phyloP scores from a whole-genome alignment of 2,888 invertebrate species.

The Nycteola revayana region DNA sequence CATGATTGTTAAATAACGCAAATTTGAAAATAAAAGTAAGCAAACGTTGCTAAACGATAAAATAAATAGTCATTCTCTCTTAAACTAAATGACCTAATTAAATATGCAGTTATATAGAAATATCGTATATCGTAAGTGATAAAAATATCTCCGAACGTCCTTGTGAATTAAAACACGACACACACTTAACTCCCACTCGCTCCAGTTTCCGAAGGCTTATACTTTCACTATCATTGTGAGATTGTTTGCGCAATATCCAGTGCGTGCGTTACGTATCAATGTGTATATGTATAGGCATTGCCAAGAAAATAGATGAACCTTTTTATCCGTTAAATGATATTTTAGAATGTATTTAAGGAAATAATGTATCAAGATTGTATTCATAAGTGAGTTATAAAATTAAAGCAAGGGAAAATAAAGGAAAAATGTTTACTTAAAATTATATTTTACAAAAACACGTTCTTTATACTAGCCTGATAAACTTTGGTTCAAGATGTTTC shows the following conservation, averaged over 20 bases:
- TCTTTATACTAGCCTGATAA: constrained; percentile 9
- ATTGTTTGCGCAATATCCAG: constrained; percentile 57
- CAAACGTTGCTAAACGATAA: too few relatives aligned
- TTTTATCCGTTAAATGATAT: too few relatives aligned
- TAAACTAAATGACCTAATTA: constrained; percentile 16
- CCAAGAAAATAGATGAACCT: too few relatives aligned
- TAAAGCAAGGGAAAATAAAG: constrained; percentile 12
- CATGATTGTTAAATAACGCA: too few relatives aligned
- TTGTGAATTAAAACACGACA: constrained; percentile 58
- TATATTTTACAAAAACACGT: constrained; percentile 22
- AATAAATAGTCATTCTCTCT: too few relatives aligned
- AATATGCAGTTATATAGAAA: constrained; percentile 17
- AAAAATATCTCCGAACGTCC: constrained; percentile 59
- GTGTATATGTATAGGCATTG: too few relatives aligned
- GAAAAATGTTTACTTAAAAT: constrained; percentile 10
- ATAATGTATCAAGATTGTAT: too few relatives aligned
- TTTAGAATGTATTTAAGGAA: too few relatives aligned
- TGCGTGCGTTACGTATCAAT: constrained; percentile 40
- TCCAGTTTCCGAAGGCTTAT: constrained; percentile 60
- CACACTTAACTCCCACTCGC: constrained; percentile 58
- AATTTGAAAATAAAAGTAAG: too few relatives aligned
- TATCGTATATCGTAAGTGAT: constrained; percentile 25
- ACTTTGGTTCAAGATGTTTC: too few relatives aligned
- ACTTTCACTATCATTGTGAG: constrained; percentile 78
- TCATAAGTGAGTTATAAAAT: too few relatives aligned